Evolutionary conservation across 2,888 invertebrate genomes (phyloP).

Genomic region (Leistus spinibarbis): DNA sequence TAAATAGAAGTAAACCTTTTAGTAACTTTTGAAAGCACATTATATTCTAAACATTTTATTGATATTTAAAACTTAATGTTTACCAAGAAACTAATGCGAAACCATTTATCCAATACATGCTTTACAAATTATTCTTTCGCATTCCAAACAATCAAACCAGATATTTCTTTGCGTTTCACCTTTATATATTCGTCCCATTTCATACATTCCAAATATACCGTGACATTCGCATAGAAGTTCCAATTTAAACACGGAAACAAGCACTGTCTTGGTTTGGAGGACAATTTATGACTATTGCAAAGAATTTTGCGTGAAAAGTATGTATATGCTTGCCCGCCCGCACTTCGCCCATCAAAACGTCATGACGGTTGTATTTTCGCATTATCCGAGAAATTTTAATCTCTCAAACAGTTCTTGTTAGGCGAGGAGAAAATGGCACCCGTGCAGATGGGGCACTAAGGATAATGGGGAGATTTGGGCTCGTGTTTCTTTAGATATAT

Average conservation of each 20-base stretch:
- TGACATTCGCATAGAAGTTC: background rate
- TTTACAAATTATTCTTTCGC: no score
- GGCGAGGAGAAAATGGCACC: conserved; percentile 10
- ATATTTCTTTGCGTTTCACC: no score
- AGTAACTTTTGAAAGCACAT: no score
- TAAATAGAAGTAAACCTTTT: no score
- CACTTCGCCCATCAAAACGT: background rate
- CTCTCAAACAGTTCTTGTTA: background rate
- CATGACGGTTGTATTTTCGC: conserved; percentile 6
- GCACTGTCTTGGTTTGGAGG: conserved; percentile 9
- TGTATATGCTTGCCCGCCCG: background rate
- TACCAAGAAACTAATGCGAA: no score
- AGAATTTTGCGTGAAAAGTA: background rate
- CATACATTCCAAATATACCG: background rate
- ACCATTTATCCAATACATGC: no score
- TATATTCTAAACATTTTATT: no score
- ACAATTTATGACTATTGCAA: conserved; percentile 15
- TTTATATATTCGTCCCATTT: no score
- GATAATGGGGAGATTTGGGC: conserved; percentile 16
- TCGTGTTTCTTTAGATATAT: background rate
- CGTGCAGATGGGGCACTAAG: conserved; percentile 20
- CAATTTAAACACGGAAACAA: conserved; percentile 2
- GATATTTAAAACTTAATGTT: no score
- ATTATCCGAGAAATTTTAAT: conserved; percentile 20
- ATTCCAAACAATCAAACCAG: background rate